Percentiles rank a stretch among this genome's conserved stretches.
Evolutionary conservation across 1,140 invertebrate genomes (phyloP).

Genomic region (Lycorma delicatula): DNA sequence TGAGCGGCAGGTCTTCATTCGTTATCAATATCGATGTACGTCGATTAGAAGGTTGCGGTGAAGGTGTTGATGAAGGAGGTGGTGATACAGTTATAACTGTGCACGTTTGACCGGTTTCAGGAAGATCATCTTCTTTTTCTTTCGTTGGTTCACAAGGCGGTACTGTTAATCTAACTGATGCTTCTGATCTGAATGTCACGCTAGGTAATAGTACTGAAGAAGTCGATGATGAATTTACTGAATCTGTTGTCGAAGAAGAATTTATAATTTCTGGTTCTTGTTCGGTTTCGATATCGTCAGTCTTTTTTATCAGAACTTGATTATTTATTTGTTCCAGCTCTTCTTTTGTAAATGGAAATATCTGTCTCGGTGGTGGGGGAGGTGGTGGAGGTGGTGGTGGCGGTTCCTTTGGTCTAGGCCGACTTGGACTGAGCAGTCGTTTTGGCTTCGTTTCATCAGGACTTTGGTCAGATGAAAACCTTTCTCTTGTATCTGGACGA

Average conservation of each 20-base stretch:
- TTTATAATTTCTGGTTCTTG: no score
- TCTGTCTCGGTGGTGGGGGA: conserved; percentile 28
- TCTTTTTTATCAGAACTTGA: no score
- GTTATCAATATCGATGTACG: conserved; percentile 19
- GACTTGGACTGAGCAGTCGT: conserved; percentile 26
- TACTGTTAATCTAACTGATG: conserved; percentile 10
- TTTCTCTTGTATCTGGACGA: conserved; percentile 27
- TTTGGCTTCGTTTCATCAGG: not conserved
- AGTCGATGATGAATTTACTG: not conserved
- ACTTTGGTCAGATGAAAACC: conserved; percentile 4
- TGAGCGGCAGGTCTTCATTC: not conserved
- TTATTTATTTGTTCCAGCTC: conserved; percentile 21
- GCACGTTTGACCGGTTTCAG: not conserved
- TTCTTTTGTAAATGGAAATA: conserved; percentile 27
- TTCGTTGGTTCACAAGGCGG: not conserved
- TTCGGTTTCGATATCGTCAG: no score
- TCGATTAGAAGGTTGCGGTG: not conserved
- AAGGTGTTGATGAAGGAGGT: not conserved
- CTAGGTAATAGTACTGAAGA: not conserved
- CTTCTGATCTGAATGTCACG: not conserved
- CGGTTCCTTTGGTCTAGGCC: conserved; percentile 34
- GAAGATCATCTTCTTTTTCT: not conserved
- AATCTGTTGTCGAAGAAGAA: not conserved
- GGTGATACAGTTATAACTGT: not conserved
- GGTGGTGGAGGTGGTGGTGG: conserved; percentile 36